Evolutionary conservation across 2,113 vertebrate genomes (phyloP).

Genomic region (Eulemur macaco): DNA sequence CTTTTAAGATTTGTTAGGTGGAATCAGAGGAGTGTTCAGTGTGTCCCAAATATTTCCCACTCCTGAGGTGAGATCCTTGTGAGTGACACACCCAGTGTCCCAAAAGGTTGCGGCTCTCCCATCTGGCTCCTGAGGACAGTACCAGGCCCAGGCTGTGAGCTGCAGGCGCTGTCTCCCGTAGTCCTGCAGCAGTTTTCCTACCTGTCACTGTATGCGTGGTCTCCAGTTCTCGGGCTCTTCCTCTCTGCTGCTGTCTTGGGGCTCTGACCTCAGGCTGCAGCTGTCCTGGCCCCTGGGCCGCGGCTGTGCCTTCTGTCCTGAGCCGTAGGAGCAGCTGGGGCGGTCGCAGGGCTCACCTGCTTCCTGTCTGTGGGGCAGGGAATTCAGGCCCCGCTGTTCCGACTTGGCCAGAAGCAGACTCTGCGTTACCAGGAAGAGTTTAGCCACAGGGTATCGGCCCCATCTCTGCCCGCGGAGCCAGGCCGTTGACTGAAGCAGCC

Average conservation of each 20-base stretch:
- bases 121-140: not conserved
- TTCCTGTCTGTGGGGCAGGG: not conserved
- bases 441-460: fast-evolving
- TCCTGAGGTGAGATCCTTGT: too few relatives aligned
- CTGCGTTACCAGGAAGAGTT: not conserved
- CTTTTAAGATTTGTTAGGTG: not conserved
- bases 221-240: not conserved
- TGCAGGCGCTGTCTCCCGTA: not conserved
- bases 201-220: not conserved
- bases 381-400: too few relatives aligned
- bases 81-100: fast-evolving
- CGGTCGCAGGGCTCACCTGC: fast-evolving
- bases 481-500: not conserved
- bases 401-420: not conserved
- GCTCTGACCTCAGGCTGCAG: not conserved
- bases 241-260: not conserved
- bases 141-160: not conserved
- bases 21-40: not conserved
- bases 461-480: not conserved
- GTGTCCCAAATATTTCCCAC: not conserved
- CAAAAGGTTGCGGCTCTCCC: too few relatives aligned
- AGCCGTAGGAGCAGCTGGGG: not conserved
- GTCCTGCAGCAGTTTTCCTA: not conserved
- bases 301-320: not conserved
- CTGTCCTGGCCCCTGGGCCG: not conserved